phyloP scores from a whole-genome alignment of 2,888 invertebrate genomes.

The Cryptocephalus moraei region DNA sequence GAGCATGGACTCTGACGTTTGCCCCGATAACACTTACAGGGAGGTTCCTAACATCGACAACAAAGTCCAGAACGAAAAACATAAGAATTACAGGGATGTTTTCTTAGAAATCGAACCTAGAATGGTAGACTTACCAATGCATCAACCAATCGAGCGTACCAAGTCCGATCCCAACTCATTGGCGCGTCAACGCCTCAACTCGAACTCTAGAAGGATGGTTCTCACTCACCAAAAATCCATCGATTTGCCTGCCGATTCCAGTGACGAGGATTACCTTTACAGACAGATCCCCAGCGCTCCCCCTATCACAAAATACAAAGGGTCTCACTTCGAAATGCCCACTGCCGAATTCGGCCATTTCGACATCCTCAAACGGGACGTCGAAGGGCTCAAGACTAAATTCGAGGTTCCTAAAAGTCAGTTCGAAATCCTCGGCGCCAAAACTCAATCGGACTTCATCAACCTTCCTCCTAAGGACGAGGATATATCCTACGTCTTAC shows the following conservation, averaged over 20 bases:
- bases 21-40: constrained; percentile 25
- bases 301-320: constrained; percentile 53
- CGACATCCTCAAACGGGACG: constrained; percentile 44
- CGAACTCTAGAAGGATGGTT: constrained; percentile 64
- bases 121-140: constrained; percentile 38
- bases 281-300: constrained; percentile 64
- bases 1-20: constrained; percentile 29
- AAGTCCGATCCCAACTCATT: constrained; percentile 79
- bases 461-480: constrained; percentile 46
- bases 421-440: constrained; percentile 49
- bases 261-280: constrained; percentile 72
- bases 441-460: constrained; percentile 37
- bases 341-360: constrained; percentile 51
- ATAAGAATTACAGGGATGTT: constrained; percentile 34
- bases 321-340: constrained; percentile 37
- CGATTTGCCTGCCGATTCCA: constrained; percentile 74
- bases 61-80: constrained; percentile 24
- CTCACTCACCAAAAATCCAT: constrained; percentile 80
- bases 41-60: constrained; percentile 32
- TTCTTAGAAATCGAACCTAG: constrained; percentile 61
- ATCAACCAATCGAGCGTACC: constrained; percentile 70
- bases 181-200: constrained; percentile 61
- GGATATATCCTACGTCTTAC: constrained; percentile 76
- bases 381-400: constrained; percentile 47
- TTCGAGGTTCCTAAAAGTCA: constrained; percentile 66